phyloP scores from a whole-genome alignment of 2,888 invertebrate species.

The Aquatica leii region DNA sequence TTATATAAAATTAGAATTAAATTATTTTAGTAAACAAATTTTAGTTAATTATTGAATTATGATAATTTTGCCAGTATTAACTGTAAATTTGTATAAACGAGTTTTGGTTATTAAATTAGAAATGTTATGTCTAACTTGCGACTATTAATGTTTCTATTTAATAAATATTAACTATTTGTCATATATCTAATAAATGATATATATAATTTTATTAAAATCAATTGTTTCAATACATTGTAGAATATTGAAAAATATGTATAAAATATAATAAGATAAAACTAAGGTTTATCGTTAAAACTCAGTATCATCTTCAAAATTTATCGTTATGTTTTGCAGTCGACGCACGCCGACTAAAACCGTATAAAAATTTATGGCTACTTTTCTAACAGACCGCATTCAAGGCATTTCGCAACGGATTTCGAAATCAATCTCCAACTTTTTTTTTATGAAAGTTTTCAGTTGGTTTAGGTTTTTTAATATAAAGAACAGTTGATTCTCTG shows the following conservation, averaged over 20 bases:
- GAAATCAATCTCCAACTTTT: slow-evolving; percentile 37
- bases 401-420: slow-evolving; percentile 40
- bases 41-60: too few species aligned
- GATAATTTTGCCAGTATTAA: too few species aligned
- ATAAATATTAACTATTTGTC: too few species aligned
- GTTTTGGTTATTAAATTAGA: too few species aligned
- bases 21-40: too few species aligned
- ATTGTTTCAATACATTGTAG: not conserved
- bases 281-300: slow-evolving; percentile 30
- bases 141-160: too few species aligned
- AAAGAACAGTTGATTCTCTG: slow-evolving; percentile 19
- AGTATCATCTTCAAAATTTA: slow-evolving; percentile 46
- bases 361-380: slow-evolving; percentile 52
- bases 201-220: too few species aligned
- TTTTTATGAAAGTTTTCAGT: slow-evolving; percentile 26
- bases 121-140: too few species aligned
- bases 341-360: slow-evolving; percentile 47
- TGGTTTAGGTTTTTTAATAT: slow-evolving; percentile 35
- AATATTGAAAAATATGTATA: not conserved
- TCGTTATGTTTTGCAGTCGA: slow-evolving; percentile 48
- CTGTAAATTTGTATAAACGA: too few species aligned
- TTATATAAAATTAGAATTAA: too few species aligned
- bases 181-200: too few species aligned
- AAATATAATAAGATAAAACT: slow-evolving; percentile 26
- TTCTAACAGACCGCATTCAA: slow-evolving; percentile 40